phyloP scores from a whole-genome alignment of 2,888 invertebrate genomes.

The Scaptodrosophila latifasciaeformis region DNA sequence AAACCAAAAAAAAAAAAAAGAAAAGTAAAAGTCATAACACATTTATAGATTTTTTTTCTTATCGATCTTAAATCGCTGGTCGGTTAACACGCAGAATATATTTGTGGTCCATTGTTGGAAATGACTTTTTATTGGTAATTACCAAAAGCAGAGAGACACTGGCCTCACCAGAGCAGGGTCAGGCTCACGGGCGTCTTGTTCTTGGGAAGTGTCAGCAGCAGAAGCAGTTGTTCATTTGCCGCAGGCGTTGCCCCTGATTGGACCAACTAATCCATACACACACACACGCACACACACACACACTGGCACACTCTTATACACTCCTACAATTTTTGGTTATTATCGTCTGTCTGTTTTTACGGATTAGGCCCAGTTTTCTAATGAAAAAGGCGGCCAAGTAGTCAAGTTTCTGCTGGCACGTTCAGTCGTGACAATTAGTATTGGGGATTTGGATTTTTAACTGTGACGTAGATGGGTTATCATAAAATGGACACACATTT shows the following conservation, averaged over 20 bases:
- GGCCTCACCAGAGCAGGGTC: slow-evolving; percentile 5
- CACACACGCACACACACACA: slow-evolving; percentile 8
- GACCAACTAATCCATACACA: slow-evolving; percentile 57
- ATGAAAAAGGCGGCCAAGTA: slow-evolving; percentile 38
- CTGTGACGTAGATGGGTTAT: slow-evolving; percentile 59
- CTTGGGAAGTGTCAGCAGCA: slow-evolving; percentile 40
- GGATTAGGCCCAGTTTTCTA: slow-evolving; percentile 53
- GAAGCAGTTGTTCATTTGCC: slow-evolving; percentile 57
- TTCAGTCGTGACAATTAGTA: slow-evolving; percentile 43
- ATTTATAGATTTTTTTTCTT: too few species aligned
- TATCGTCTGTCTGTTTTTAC: slow-evolving; percentile 8
- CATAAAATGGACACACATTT: slow-evolving; percentile 57
- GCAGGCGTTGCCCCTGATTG: slow-evolving; percentile 69
- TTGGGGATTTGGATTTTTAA: slow-evolving; percentile 8
- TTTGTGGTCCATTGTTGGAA: slow-evolving; percentile 46
- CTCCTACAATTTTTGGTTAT: too few species aligned
- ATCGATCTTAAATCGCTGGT: too few species aligned
- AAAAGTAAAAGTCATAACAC: slow-evolving; percentile 65
- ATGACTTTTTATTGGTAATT: slow-evolving; percentile 60
- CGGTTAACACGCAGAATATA: too few species aligned
- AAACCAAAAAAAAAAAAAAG: slow-evolving; percentile 33
- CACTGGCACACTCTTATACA: too few species aligned
- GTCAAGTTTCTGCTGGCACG: slow-evolving; percentile 35
- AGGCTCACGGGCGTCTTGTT: slow-evolving; percentile 17
- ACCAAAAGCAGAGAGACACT: slow-evolving; percentile 39